phyloP scores from a whole-genome alignment of 1,140 invertebrate species.

The Hermetia illucens region DNA sequence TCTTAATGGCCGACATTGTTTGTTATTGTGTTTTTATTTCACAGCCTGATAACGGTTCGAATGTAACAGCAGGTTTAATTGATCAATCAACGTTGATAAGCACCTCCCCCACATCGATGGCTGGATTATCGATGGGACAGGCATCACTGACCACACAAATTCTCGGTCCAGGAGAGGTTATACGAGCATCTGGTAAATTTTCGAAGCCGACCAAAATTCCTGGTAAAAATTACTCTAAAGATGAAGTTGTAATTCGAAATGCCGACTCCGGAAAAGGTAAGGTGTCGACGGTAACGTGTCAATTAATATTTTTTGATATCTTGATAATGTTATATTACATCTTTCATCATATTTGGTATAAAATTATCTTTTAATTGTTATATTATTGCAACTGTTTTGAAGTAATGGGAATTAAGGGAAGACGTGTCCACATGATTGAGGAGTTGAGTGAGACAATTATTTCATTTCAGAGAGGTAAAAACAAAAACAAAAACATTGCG shows the following conservation, averaged over 20 bases:
- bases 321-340: too few species aligned
- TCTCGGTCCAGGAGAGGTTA: slow-evolving; percentile 63
- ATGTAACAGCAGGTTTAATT: slow-evolving; percentile 9
- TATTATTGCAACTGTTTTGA: slow-evolving; percentile 34
- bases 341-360: too few species aligned
- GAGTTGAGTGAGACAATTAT: slow-evolving; percentile 94
- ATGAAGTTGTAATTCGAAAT: slow-evolving; percentile 86
- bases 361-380: slow-evolving; percentile 6
- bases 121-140: neutral
- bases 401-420: slow-evolving; percentile 98
- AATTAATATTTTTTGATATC: too few species aligned
- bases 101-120: slow-evolving; percentile 24
- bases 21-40: neutral
- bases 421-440: slow-evolving; percentile 94
- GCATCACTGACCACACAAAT: slow-evolving; percentile 36
- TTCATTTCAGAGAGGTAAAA: slow-evolving; percentile 94
- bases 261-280: slow-evolving; percentile 89
- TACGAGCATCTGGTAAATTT: slow-evolving; percentile 79
- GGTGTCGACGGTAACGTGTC: slow-evolving; percentile 6
- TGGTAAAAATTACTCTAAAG: slow-evolving; percentile 83
- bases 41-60: neutral
- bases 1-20: neutral
- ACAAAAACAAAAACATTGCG: slow-evolving; percentile 3
- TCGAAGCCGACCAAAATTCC: slow-evolving; percentile 76
- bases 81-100: slow-evolving; percentile 22